Conservation (phyloP, 2,113 vertebrate genomes). For the Saguinus imperator region DNA sequence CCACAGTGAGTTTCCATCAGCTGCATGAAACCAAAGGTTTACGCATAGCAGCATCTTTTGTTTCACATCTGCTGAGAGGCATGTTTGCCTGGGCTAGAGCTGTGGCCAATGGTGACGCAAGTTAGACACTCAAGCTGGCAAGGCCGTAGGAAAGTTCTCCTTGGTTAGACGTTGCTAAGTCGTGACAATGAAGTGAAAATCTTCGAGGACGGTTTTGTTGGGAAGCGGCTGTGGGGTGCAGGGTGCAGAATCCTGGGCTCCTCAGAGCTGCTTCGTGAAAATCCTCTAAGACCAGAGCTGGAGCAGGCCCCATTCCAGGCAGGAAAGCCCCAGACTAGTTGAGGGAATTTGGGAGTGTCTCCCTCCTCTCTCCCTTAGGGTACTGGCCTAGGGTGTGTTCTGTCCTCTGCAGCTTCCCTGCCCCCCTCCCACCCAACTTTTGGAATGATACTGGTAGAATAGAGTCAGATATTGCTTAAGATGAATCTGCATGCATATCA, state of each 20-base stretch:
- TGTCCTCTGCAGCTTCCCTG: neutral
- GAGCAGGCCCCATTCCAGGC: neutral
- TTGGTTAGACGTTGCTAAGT: slow-evolving; percentile 36
- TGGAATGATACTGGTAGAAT: neutral
- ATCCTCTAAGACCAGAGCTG: neutral
- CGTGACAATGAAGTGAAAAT: slow-evolving; percentile 4
- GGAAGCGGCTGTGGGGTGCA: neutral
- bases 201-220: neutral
- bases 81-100: neutral
- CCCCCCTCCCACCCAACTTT: neutral
- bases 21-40: slow-evolving; percentile 66
- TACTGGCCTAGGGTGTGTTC: neutral
- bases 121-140: slow-evolving; percentile 55
- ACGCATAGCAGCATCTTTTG: slow-evolving; percentile 62
- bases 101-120: slow-evolving; percentile 47
- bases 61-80: slow-evolving; percentile 64
- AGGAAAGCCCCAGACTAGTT: neutral
- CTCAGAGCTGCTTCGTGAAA: neutral
- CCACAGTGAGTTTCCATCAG: slow-evolving; percentile 71
- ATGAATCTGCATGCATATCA: neutral
- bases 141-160: neutral
- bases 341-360: neutral
- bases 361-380: neutral
- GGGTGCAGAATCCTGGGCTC: neutral
- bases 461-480: neutral